Conservation (phyloP, 1,140 invertebrate genomes). For the Apis cerana region DNA sequence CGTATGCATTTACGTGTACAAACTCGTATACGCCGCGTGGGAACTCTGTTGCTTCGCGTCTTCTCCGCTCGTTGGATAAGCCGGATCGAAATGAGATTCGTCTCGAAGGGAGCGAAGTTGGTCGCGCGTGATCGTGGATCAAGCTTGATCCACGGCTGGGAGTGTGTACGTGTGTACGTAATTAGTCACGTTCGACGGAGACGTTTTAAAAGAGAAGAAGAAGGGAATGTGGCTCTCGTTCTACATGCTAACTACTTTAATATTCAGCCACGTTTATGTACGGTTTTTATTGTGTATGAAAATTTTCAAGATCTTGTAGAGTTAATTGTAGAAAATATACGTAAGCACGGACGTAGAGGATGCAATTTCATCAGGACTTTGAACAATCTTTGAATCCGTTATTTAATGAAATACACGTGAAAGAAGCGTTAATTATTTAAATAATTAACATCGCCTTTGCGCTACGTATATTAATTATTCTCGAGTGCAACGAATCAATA, state of each 20-base stretch:
- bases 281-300: neutral
- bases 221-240: no score
- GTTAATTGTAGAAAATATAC: no score
- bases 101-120: no score
- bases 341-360: no score
- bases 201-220: neutral
- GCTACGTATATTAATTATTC: constrained; percentile 8
- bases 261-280: no score
- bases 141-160: neutral
- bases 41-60: neutral
- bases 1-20: constrained; percentile 11
- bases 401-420: neutral
- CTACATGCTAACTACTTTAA: no score
- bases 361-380: neutral
- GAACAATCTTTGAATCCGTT: no score
- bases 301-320: no score
- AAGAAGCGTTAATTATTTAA: neutral
- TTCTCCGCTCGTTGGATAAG: neutral
- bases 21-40: constrained; percentile 10
- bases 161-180: neutral
- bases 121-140: neutral
- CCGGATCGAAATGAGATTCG: constrained; percentile 21
- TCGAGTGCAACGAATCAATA: neutral
- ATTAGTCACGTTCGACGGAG: neutral
- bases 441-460: neutral